Base-by-base conservation (phyloP, 2,888 invertebrate genomes). In the Drosophila rellima region DNA sequence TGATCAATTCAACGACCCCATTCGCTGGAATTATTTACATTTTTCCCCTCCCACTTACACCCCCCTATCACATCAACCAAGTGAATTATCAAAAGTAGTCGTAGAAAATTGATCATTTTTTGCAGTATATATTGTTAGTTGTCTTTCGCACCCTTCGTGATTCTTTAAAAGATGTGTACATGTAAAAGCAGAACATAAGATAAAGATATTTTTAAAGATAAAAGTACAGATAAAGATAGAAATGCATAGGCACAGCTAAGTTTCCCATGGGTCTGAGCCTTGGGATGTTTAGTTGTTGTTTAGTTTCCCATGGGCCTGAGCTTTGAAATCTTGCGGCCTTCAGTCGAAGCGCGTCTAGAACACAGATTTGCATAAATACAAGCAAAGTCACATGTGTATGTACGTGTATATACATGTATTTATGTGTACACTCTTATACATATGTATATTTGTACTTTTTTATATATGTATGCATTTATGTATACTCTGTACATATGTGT, bases 311-410 rank as follows among this genome's bases (percentile, higher is more conserved):
- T 31, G 35, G 50, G 33, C 35, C 15, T 37, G 20, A 31, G 73
- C 56, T 71, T 44, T 50, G 44, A 37, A 51, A 47, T 50, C 40
- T 15, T 15, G 18, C 72, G 72, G 73, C 73, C 73, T 73, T 73
- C 73, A 73, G 42, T 56, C 60, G 18, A 31, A 54, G 47, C 51
- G 39, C 47, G 64, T 51, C 44, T 62, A 15, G 23, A 63, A 33
- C 35, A 40, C 47, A 59, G 31, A 63, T 52, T 44, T 55, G 31
- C 57, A 70, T 35, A 42, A 37, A 61, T 20, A 33, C 26, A 57
- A 39, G 17, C 11, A 4, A n/a, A 31, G 31, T 20, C n/a, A 55
- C 31, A 45, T 44, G 33, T 6, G 7, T 17, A 13, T 17, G 13
- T 15, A 23, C n/a, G n/a, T 29, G 13, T 29, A 54, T 1, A 23